These are phyloP conservation scores for Beris chalybata DNA, from an alignment of 2,888 invertebrate species.

Conservation along the genomic window DNA sequence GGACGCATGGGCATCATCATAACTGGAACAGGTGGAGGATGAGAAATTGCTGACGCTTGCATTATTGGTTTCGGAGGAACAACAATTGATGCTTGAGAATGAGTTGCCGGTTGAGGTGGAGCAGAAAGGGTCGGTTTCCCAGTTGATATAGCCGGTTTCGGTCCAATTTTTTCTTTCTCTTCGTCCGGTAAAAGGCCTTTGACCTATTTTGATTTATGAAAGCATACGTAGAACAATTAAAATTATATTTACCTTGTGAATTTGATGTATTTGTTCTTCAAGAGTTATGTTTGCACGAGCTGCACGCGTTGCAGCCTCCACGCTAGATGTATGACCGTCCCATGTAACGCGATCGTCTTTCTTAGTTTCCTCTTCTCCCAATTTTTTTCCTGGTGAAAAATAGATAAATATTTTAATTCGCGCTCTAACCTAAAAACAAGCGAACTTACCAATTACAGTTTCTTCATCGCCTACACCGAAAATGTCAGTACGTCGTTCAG, in stretches of 20 bases:
- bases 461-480: slow-evolving; percentile 99
- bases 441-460: slow-evolving; percentile 93
- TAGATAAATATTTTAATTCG: neutral
- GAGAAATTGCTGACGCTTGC: slow-evolving; percentile 42
- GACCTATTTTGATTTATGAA: slow-evolving; percentile 64
- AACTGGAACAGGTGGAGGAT: slow-evolving; percentile 51
- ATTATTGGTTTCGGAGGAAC: slow-evolving; percentile 40
- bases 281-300: slow-evolving; percentile 93
- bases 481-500: slow-evolving; percentile 99
- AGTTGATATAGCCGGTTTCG: slow-evolving; percentile 68
- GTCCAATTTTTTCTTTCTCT: slow-evolving; percentile 96
- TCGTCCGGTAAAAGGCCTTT: slow-evolving; percentile 93
- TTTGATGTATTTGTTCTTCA: slow-evolving; percentile 96
- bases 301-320: slow-evolving; percentile 92
- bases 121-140: slow-evolving; percentile 51
- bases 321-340: slow-evolving; percentile 98
- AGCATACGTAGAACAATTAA: neutral
- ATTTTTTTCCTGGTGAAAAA: slow-evolving; percentile 77
- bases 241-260: slow-evolving; percentile 70
- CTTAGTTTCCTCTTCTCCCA: slow-evolving; percentile 83
- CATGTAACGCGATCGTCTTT: slow-evolving; percentile 93
- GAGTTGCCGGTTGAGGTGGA: slow-evolving; percentile 42
- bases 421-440: neutral
- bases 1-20: slow-evolving; percentile 57
- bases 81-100: slow-evolving; percentile 37